Conservation (phyloP, 92 coral and sea anemone genomes). For the Bergia puertoricense region DNA sequence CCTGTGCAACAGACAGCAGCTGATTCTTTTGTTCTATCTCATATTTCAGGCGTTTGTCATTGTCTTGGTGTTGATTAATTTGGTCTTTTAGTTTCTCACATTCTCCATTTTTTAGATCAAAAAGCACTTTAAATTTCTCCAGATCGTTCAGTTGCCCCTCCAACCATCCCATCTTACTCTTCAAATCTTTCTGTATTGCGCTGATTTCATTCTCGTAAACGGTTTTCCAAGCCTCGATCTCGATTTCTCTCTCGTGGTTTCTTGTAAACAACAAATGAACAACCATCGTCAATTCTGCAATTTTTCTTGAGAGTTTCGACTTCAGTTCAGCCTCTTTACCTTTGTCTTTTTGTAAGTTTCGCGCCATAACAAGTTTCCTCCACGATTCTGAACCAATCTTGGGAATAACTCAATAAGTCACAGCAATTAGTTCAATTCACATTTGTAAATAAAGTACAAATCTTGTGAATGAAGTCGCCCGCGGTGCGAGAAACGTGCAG, state of each 20-base stretch:
- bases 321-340: conserved; percentile 67
- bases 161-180: conserved; percentile 86
- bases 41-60: conserved; percentile 57
- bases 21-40: conserved; percentile 62
- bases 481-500: background rate
- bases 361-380: background rate
- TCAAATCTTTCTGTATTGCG: conserved; percentile 72
- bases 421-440: background rate
- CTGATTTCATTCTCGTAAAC: conserved; percentile 85
- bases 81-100: conserved; percentile 79
- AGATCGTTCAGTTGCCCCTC: conserved; percentile 92
- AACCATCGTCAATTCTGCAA: conserved; percentile 92
- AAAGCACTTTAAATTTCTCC: conserved; percentile 84
- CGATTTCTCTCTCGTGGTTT: conserved; percentile 95
- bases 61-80: conserved; percentile 60
- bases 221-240: conserved; percentile 82
- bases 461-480: conserved; percentile 3
- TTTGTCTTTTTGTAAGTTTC: conserved; percentile 44
- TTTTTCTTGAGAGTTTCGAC: conserved; percentile 89
- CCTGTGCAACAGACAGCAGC: conserved; percentile 63
- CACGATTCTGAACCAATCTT: background rate
- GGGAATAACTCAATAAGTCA: background rate
- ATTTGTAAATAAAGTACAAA: background rate
- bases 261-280: conserved; percentile 93
- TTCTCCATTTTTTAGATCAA: conserved; percentile 80